Evolutionary conservation across 1,140 invertebrate genomes (phyloP).

Genomic region (Carcinoscorpius rotundicauda): DNA sequence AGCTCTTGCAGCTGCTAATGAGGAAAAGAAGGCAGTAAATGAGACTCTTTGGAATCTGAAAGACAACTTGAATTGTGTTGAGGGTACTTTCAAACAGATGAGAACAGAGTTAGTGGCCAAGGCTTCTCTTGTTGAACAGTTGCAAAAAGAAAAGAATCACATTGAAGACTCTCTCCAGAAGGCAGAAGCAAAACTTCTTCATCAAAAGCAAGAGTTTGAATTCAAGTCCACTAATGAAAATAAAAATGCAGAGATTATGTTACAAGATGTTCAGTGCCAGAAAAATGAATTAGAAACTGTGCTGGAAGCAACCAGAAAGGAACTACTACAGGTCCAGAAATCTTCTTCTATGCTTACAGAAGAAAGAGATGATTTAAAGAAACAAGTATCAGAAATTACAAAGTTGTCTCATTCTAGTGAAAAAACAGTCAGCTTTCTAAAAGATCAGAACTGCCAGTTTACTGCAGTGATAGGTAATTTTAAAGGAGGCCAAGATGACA

Average conservation of each 20-base stretch:
- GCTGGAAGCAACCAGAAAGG: slow-evolving; percentile 19
- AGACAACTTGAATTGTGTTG: slow-evolving; percentile 34
- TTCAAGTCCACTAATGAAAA: slow-evolving; percentile 7
- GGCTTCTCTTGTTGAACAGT: slow-evolving; percentile 19
- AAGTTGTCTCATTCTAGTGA: background rate
- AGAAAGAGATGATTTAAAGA: slow-evolving; percentile 20
- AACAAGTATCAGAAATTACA: slow-evolving; percentile 23
- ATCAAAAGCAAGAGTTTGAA: slow-evolving; percentile 18
- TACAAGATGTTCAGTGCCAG: slow-evolving; percentile 14
- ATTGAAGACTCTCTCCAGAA: slow-evolving; percentile 14
- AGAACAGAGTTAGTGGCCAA: slow-evolving; percentile 34
- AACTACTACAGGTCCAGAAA: slow-evolving; percentile 23
- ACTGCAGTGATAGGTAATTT: slow-evolving; percentile 1
- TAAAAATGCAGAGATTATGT: slow-evolving; percentile 15
- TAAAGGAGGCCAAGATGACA: slow-evolving; percentile 2
- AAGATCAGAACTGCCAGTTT: slow-evolving; percentile 6
- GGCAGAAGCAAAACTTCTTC: slow-evolving; percentile 9
- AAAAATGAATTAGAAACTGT: slow-evolving; percentile 19
- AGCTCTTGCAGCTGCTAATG: slow-evolving; percentile 31
- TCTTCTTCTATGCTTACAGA: slow-evolving; percentile 22
- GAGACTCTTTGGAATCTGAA: slow-evolving; percentile 31
- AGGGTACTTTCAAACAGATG: slow-evolving; percentile 36
- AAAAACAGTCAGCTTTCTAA: slow-evolving; percentile 7
- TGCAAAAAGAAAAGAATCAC: slow-evolving; percentile 23
- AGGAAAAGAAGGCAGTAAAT: slow-evolving; percentile 36